These are phyloP conservation scores for Lepeophtheirus nordmannii DNA, from an alignment of 2,888 invertebrate genomes.

Conservation along the genomic window DNA sequence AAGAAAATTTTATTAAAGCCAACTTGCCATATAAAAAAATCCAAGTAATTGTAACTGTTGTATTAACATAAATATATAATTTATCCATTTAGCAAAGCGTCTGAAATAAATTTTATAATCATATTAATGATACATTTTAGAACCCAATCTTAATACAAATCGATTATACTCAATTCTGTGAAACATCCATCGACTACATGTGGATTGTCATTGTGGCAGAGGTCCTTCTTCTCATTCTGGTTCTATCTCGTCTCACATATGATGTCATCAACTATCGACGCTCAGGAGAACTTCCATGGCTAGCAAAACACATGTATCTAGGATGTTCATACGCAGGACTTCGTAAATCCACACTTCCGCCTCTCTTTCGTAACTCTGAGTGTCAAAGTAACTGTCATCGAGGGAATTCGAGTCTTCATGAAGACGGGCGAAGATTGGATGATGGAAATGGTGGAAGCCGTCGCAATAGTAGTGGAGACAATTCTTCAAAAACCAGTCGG, in stretches of 20 bases:
- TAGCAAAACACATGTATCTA: conserved; percentile 2
- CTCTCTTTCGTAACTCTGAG: background rate
- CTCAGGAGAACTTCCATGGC: conserved; percentile 20
- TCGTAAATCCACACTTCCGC: background rate
- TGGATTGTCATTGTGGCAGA: background rate
- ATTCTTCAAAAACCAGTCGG: background rate
- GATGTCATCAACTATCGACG: conserved; percentile 10
- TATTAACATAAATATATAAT: no score
- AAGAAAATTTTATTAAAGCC: no score
- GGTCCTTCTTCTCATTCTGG: conserved; percentile 4
- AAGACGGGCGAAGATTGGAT: background rate
- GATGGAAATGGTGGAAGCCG: background rate
- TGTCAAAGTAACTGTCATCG: background rate
- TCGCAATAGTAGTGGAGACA: background rate
- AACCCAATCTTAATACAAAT: background rate
- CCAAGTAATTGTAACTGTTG: no score
- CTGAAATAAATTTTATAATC: no score
- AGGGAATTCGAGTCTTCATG: background rate
- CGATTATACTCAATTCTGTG: conserved; percentile 1
- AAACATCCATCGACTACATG: conserved; percentile 14
- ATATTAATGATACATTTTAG: conserved; percentile 2
- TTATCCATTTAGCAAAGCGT: no score
- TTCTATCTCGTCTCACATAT: conserved; percentile 8
- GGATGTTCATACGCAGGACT: background rate
- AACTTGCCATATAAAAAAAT: no score